Evolutionary conservation across 2,797 vertebrate genomes (phyloP), one percentile per base, ranked within the genome.

Genomic region (Coregonus suidteri): DNA sequence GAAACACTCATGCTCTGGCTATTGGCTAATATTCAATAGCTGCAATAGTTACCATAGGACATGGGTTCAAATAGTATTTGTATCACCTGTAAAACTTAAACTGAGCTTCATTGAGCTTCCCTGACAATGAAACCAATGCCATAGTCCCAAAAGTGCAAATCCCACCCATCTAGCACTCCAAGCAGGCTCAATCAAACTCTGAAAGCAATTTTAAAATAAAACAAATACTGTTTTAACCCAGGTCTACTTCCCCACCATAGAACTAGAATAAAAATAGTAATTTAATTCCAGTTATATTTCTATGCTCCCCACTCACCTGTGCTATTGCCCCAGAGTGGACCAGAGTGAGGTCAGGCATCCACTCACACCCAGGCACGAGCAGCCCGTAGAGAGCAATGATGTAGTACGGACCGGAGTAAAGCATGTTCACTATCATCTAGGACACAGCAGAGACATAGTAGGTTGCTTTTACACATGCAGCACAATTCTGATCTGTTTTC

Each of bases 351-450:
- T 98, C 97, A 0, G 93, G 95, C 93, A 98, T 95, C 97, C 97
- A 98, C 75, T 95, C 93, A 77, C 97, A 98, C 4, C 97, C 97
- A 71, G 97, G 97, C 66, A 98, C 96, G 83, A 96, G 86, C 20
- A 98, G 91, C 34, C 96, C 96, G 14, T 99, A 98, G 0, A 98
- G 86, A 34, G 95, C 88, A 30, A 96, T 82, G 77, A 96, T 83
- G 64, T 95, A 96, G 88, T 95, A 97, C 0, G 97, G 97, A 71
- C 96, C 94, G 0, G 95, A 97, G 89, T 98, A 99, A 85, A 98
- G 93, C 95, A 99, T 94, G 86, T 94, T 95, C 1, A 93, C 94
- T 91, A 98, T 88, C 97, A 98, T 98, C 97, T 99, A 90, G 74
- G 62, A 75, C 73, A 87, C 4, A 88, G 41, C 41, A 47, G 41